Evolutionary conservation across 2,888 invertebrate genomes (phyloP).

Genomic region (Ashinkailepas kermadecensis): DNA sequence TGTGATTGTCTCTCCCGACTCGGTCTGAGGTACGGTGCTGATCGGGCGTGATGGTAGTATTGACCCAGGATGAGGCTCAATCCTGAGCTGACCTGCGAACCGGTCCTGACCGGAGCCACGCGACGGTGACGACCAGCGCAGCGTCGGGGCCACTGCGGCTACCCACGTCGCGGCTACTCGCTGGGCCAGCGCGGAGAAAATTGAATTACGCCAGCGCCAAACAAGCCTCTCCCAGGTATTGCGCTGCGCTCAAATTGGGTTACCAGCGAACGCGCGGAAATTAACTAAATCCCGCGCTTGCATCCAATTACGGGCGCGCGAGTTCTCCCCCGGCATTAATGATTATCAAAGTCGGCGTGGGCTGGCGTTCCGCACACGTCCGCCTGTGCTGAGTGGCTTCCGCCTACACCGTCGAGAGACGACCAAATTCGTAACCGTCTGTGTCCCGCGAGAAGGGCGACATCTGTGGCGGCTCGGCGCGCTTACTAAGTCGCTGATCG

Average conservation of each 20-base stretch:
- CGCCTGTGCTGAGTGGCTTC: no score
- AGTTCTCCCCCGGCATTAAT: background rate
- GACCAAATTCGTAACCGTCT: background rate
- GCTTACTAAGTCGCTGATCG: no score
- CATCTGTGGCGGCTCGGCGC: no score
- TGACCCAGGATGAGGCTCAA: no score
- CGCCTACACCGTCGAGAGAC: no score
- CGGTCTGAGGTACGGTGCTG: no score
- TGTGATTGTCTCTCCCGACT: no score
- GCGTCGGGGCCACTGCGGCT: background rate
- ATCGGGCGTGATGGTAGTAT: no score
- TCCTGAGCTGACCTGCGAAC: no score
- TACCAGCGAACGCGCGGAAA: background rate
- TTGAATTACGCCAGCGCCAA: background rate
- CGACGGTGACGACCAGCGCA: background rate
- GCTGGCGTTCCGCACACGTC: no score
- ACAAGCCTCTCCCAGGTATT: constrained; percentile 11
- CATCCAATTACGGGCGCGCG: background rate
- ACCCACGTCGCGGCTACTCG: no score
- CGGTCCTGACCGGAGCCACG: no score
- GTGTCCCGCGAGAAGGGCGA: background rate
- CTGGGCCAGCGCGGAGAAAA: background rate
- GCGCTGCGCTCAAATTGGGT: constrained; percentile 7
- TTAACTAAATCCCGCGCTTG: constrained; percentile 1
- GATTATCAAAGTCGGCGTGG: background rate